phyloP scores from a whole-genome alignment of 2,888 invertebrate genomes.

The Adelphocoris suturalis region DNA sequence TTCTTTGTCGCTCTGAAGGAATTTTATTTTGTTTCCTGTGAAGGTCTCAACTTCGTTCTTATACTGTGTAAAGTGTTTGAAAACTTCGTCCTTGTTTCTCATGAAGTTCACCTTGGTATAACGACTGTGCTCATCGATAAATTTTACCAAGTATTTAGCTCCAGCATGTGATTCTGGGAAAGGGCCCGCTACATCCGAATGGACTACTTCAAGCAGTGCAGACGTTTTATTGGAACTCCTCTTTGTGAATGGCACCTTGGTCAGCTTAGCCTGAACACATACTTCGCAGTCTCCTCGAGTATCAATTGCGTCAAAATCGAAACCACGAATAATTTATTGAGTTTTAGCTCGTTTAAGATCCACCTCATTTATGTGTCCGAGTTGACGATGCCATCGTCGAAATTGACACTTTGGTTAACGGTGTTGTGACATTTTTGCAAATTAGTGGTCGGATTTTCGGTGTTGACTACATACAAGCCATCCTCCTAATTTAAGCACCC shows the following conservation, averaged over 20 bases:
- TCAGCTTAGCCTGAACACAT: not conserved
- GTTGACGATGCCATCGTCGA: constrained; percentile 2
- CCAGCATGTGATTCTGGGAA: constrained; percentile 72
- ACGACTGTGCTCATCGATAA: constrained; percentile 76
- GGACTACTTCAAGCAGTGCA: constrained; percentile 35
- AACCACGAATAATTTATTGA: constrained; percentile 14
- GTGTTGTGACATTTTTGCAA: not conserved
- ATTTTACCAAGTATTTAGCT: constrained; percentile 71
- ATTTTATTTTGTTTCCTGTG: constrained; percentile 74
- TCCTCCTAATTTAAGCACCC: not conserved
- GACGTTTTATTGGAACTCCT: not conserved
- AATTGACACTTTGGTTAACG: not conserved
- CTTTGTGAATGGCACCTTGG: not conserved
- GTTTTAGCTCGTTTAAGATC: constrained; percentile 28
- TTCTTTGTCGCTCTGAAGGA: constrained; percentile 69
- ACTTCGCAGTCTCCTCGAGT: not conserved
- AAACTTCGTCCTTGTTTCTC: constrained; percentile 75
- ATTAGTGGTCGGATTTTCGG: constrained; percentile 15
- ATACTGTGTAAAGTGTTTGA: constrained; percentile 74
- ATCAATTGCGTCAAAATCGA: not conserved
- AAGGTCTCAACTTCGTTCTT: constrained; percentile 75
- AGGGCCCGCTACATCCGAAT: constrained; percentile 13
- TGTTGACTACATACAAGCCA: not conserved
- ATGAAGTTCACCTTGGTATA: constrained; percentile 75
- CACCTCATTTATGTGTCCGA: constrained; percentile 33